Percentiles rank a stretch among this genome's conserved stretches.
Evolutionary conservation across 64 coral and sea anemone genomes (phyloP).

Genomic region (Actinia tenebrosa): DNA sequence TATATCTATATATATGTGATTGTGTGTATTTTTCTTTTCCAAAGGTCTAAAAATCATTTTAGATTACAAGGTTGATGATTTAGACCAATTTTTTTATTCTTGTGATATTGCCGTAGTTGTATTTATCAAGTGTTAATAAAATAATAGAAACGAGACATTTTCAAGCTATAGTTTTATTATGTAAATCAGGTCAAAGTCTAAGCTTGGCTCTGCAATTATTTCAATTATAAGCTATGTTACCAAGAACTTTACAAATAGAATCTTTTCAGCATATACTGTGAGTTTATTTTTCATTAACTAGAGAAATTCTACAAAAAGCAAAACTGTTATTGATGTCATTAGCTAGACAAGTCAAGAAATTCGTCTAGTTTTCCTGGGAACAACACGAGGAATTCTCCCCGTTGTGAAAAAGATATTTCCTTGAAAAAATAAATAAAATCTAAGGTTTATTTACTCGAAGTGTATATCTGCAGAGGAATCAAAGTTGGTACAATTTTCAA

Average conservation of each 20-base stretch:
- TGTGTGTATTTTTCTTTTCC: background rate
- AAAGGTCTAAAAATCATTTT: too few relatives aligned
- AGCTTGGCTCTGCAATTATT: background rate
- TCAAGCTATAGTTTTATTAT: background rate
- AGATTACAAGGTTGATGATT: too few relatives aligned
- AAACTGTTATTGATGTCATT: background rate
- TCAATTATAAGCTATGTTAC: background rate
- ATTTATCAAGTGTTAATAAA: background rate
- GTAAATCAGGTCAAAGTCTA: background rate
- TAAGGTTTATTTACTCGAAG: background rate
- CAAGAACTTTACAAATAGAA: background rate
- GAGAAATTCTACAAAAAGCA: background rate
- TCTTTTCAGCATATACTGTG: background rate
- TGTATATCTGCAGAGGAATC: background rate
- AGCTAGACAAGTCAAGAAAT: background rate
- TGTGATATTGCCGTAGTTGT: background rate
- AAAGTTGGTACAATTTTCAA: background rate
- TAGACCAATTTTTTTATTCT: background rate
- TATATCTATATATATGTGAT: background rate
- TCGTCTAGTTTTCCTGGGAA: background rate
- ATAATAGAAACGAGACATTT: background rate
- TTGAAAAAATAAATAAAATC: background rate
- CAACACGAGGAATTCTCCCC: background rate
- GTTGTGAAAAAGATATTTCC: background rate
- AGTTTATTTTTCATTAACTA: background rate